A percentile compares a stretch with the other conserved stretches of the same genome.
These are phyloP conservation scores for Leptoteleia sp. DNA, from an alignment of 1,140 invertebrate species.

Conservation along the genomic window DNA sequence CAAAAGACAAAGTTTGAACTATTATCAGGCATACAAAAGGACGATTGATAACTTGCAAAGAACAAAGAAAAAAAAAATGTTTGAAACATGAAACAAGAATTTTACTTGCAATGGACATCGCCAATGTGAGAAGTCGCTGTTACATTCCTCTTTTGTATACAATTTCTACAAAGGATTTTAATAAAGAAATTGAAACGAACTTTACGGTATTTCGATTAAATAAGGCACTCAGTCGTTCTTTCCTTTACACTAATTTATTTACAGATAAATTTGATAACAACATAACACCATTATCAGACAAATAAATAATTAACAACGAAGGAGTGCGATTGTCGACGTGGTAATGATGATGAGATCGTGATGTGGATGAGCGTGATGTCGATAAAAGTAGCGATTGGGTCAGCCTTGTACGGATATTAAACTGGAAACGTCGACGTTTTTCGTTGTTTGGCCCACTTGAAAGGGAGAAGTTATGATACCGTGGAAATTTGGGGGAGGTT, in stretches of 20 bases:
- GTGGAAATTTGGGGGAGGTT: slow-evolving; percentile 9
- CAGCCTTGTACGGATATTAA: slow-evolving; percentile 55
- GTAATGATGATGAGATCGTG: slow-evolving; percentile 39
- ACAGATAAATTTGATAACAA: slow-evolving; percentile 41
- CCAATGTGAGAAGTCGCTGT: slow-evolving; percentile 70
- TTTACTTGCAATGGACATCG: slow-evolving; percentile 57
- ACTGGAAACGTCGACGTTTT: slow-evolving; percentile 47
- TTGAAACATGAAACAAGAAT: background rate
- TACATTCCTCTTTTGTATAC: slow-evolving; percentile 78
- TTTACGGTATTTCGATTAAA: slow-evolving; percentile 20
- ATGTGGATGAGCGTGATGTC: slow-evolving; percentile 24
- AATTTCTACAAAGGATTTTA: slow-evolving; percentile 70
- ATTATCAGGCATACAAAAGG: slow-evolving; percentile 2
- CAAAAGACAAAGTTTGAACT: slow-evolving; percentile 1
- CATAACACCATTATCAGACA: slow-evolving; percentile 19
- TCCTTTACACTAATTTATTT: slow-evolving; percentile 52
- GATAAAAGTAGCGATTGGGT: background rate
- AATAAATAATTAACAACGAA: slow-evolving; percentile 40
- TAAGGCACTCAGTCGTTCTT: background rate
- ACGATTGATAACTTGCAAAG: slow-evolving; percentile 4
- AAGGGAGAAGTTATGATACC: slow-evolving; percentile 27
- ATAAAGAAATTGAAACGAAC: slow-evolving; percentile 64
- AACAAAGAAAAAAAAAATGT: background rate
- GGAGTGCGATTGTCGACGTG: slow-evolving; percentile 3
- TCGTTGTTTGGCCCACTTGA: slow-evolving; percentile 26